Evolutionary conservation across 1,140 invertebrate species (phyloP).

Genomic region (Anastatus disparis): DNA sequence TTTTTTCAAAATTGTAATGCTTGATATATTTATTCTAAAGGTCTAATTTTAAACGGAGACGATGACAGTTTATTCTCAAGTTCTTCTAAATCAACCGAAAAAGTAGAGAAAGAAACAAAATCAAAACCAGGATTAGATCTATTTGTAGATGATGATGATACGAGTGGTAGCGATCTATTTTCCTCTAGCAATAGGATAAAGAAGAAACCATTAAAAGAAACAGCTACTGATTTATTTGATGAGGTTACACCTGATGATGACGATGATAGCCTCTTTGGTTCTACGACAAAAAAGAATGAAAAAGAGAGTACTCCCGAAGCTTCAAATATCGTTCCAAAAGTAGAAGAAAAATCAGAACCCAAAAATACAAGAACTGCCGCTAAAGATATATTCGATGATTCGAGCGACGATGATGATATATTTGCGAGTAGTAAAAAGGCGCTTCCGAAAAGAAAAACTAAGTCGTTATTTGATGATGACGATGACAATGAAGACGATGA

Average conservation of each 20-base stretch:
- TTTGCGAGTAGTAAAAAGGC: slow-evolving; percentile 50
- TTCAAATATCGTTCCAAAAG: not conserved
- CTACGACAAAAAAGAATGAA: slow-evolving; percentile 24
- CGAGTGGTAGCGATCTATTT: slow-evolving; percentile 52
- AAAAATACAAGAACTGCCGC: slow-evolving; percentile 47
- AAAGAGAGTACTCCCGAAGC: not conserved
- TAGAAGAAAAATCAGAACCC: slow-evolving; percentile 13
- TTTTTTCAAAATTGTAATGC: not conserved
- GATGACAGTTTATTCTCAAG: slow-evolving; percentile 59
- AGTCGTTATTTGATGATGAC: slow-evolving; percentile 49
- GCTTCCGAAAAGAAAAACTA: slow-evolving; percentile 30
- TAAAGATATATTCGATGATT: slow-evolving; percentile 59
- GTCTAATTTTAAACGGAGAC: slow-evolving; percentile 47
- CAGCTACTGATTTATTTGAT: slow-evolving; percentile 54
- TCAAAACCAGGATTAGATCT: slow-evolving; percentile 45
- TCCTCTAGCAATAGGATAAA: slow-evolving; percentile 47
- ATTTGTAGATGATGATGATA: slow-evolving; percentile 54
- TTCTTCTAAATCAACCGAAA: slow-evolving; percentile 29
- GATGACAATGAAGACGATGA: slow-evolving; percentile 46
- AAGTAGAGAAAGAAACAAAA: slow-evolving; percentile 12
- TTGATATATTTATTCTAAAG: too few species aligned
- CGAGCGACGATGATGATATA: slow-evolving; percentile 58
- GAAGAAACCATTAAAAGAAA: slow-evolving; percentile 53
- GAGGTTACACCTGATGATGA: slow-evolving; percentile 52
- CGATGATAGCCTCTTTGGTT: slow-evolving; percentile 54